Evolutionary conservation across 1,140 invertebrate genomes (phyloP).

Genomic region (Drosophila repleta): DNA sequence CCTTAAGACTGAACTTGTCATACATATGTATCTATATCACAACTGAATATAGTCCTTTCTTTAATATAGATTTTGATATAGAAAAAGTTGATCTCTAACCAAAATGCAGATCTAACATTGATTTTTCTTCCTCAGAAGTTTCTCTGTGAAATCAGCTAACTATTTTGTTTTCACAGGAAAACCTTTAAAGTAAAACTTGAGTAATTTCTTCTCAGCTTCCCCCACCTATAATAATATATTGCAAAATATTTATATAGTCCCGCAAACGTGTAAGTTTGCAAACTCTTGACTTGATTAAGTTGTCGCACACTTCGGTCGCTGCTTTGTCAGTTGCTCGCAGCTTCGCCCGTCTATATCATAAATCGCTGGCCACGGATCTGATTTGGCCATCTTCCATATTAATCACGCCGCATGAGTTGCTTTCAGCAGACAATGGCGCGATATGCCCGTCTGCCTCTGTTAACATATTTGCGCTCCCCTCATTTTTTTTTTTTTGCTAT

Average conservation of each 20-base stretch:
- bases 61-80: too few species aligned
- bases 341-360: constrained; percentile 1
- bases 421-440: constrained; percentile 73
- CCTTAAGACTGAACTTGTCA: too few species aligned
- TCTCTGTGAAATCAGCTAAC: too few species aligned
- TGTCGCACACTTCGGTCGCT: constrained; percentile 32
- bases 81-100: too few species aligned
- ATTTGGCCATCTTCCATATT: constrained; percentile 75
- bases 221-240: not conserved
- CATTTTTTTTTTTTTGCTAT: constrained; percentile 6
- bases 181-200: too few species aligned
- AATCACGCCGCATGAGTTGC: constrained; percentile 74
- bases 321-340: not conserved
- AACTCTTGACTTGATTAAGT: constrained; percentile 56
- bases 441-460: constrained; percentile 50
- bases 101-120: too few species aligned
- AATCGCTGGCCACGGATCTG: constrained; percentile 30
- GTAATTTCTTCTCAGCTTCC: too few species aligned
- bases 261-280: not conserved
- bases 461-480: not conserved
- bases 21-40: too few species aligned
- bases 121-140: too few species aligned
- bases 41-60: too few species aligned
- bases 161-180: too few species aligned
- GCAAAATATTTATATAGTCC: not conserved